Percentiles rank a stretch among this genome's conserved stretches.
phyloP scores from a whole-genome alignment of 2,888 invertebrate genomes.

The Stegana nigrithorax region DNA sequence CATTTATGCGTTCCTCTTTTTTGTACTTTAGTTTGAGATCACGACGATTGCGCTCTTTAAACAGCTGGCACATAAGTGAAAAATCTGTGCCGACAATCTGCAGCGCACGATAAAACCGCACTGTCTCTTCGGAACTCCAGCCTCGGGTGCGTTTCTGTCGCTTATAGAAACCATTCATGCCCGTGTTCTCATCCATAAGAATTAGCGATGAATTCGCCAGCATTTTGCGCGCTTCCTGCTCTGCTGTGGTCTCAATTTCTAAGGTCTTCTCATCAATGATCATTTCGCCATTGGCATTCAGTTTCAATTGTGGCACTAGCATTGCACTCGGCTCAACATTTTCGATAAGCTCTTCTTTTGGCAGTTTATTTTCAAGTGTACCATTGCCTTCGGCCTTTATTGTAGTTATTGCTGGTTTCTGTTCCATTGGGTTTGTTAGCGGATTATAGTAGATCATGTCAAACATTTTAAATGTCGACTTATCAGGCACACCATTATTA shows the following conservation, averaged over 20 bases:
- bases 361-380: slow-evolving; percentile 36
- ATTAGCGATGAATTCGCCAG: slow-evolving; percentile 76
- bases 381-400: slow-evolving; percentile 52
- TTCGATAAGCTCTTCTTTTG: slow-evolving; percentile 34
- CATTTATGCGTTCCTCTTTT: slow-evolving; percentile 85
- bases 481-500: slow-evolving; percentile 70
- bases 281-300: slow-evolving; percentile 87
- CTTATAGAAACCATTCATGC: slow-evolving; percentile 75
- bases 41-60: slow-evolving; percentile 81
- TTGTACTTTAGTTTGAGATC: slow-evolving; percentile 94
- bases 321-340: slow-evolving; percentile 63
- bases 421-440: slow-evolving; percentile 78
- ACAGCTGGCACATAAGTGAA: slow-evolving; percentile 85
- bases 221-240: slow-evolving; percentile 73
- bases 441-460: slow-evolving; percentile 95
- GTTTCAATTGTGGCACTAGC: slow-evolving; percentile 86
- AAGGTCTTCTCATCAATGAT: slow-evolving; percentile 88
- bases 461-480: slow-evolving; percentile 85
- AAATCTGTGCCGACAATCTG: slow-evolving; percentile 94
- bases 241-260: slow-evolving; percentile 76
- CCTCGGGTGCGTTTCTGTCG: slow-evolving; percentile 77
- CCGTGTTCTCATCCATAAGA: slow-evolving; percentile 73
- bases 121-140: slow-evolving; percentile 83
- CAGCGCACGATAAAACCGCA: slow-evolving; percentile 91
- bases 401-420: slow-evolving; percentile 46